Percentiles rank a stretch among this genome's conserved stretches.
Conservation (phyloP, 1,140 invertebrate species). For the Cydia pomonella region DNA sequence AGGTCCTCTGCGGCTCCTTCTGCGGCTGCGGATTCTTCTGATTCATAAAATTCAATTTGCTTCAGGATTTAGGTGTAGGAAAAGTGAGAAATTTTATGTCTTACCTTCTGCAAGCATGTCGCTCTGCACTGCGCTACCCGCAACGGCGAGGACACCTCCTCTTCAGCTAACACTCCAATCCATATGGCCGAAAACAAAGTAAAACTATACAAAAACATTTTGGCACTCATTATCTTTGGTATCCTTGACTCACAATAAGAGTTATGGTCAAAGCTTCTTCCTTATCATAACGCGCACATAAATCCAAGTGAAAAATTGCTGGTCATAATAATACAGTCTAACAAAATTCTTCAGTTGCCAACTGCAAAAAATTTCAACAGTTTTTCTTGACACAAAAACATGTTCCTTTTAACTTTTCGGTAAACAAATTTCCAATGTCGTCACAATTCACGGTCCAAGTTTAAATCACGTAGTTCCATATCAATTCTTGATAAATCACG, state of each 20-base stretch:
- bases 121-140: conserved; percentile 85
- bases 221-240: conserved; percentile 80
- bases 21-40: background rate
- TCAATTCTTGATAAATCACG: conserved; percentile 49
- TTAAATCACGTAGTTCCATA: conserved; percentile 38
- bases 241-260: conserved; percentile 54
- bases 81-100: conserved; percentile 8
- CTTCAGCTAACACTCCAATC: conserved; percentile 75
- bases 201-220: conserved; percentile 78
- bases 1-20: conserved; percentile 1
- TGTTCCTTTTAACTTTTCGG: conserved; percentile 22
- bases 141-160: conserved; percentile 84
- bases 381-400: conserved; percentile 31
- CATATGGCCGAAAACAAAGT: conserved; percentile 71
- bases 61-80: conserved; percentile 4
- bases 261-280: conserved; percentile 55
- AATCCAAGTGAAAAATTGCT: conserved; percentile 46
- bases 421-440: background rate
- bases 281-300: conserved; percentile 73
- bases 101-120: conserved; percentile 85
- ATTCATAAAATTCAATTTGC: conserved; percentile 14
- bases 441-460: conserved; percentile 28
- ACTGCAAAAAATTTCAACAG: conserved; percentile 16
- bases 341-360: conserved; percentile 30
- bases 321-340: conserved; percentile 40